A percentile compares a stretch with the other conserved stretches of the same genome.
Evolutionary conservation across 2,113 vertebrate species (phyloP).

Genomic region (Leptobrachium leishanense): DNA sequence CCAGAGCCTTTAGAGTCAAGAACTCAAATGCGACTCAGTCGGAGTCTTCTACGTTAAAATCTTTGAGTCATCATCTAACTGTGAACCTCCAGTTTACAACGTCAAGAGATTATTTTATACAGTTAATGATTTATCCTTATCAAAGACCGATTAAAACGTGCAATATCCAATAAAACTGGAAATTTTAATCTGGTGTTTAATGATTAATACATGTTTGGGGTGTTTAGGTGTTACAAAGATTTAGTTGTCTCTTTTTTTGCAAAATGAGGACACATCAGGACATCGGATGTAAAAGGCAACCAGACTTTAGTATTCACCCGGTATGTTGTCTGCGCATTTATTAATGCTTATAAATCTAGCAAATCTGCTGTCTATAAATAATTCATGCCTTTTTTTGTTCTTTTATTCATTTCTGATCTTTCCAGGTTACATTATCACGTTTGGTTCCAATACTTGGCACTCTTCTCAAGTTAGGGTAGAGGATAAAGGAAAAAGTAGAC

Average conservation of each 20-base stretch:
- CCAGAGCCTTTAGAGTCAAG: too few species aligned
- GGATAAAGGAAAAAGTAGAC: too few species aligned
- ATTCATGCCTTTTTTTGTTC: too few species aligned
- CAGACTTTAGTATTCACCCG: conserved; percentile 8
- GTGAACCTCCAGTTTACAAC: background rate
- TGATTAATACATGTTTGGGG: conserved; percentile 21
- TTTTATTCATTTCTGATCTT: too few species aligned
- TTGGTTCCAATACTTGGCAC: too few species aligned
- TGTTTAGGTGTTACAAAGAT: background rate
- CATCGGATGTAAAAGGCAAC: background rate
- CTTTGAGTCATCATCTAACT: background rate
- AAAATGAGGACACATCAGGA: background rate
- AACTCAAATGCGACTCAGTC: too few species aligned
- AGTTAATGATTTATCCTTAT: conserved; percentile 37
- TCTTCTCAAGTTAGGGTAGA: too few species aligned
- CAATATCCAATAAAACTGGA: background rate
- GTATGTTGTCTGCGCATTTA: background rate
- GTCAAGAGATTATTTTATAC: background rate
- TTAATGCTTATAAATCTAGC: too few species aligned
- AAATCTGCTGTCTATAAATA: too few species aligned
- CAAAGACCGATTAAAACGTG: background rate
- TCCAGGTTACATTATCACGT: too few species aligned
- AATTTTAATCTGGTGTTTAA: conserved; percentile 25
- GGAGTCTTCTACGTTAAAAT: background rate
- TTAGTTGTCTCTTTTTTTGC: background rate